Conservation (phyloP, 2,888 invertebrate species). For the Acrobasis repandana region DNA sequence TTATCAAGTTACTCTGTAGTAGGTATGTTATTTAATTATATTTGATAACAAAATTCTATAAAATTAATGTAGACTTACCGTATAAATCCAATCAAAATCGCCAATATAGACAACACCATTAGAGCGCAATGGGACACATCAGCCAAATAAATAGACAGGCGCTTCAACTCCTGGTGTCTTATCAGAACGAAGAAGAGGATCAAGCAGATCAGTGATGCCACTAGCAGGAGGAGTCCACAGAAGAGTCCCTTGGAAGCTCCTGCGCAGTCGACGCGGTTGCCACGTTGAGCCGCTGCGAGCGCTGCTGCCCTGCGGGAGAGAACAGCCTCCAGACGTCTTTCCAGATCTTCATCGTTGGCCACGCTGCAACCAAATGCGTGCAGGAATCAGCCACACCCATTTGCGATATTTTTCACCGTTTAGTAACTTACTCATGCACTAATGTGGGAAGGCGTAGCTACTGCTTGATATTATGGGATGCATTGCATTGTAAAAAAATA, state of each 20-base stretch:
- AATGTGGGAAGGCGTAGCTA: background rate
- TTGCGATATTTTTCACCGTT: conserved; percentile 28
- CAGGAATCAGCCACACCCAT: conserved; percentile 52
- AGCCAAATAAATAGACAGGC: conserved; percentile 94
- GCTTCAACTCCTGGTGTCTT: conserved; percentile 90
- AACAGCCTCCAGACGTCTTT: conserved; percentile 94
- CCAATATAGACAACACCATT: conserved; percentile 93
- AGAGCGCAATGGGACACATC: conserved; percentile 95
- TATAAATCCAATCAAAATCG: conserved; percentile 95
- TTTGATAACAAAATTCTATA: background rate
- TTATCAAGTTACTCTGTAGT: background rate
- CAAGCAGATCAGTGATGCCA: conserved; percentile 95
- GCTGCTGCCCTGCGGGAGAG: conserved; percentile 93
- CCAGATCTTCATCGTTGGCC: conserved; percentile 90
- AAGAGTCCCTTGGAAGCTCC: conserved; percentile 97
- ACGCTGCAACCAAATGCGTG: conserved; percentile 80
- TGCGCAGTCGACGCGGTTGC: conserved; percentile 95
- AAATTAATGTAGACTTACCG: conserved; percentile 81
- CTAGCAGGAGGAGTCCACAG: conserved; percentile 94
- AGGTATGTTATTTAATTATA: background rate
- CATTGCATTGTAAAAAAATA: background rate
- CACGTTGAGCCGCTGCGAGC: conserved; percentile 90
- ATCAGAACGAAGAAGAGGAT: conserved; percentile 98
- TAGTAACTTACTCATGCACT: conserved; percentile 19
- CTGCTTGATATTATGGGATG: background rate